Evolutionary conservation across 2,113 vertebrate genomes (phyloP), one percentile per base, ranked within the genome.

Genomic region (Heliornis fulica): DNA sequence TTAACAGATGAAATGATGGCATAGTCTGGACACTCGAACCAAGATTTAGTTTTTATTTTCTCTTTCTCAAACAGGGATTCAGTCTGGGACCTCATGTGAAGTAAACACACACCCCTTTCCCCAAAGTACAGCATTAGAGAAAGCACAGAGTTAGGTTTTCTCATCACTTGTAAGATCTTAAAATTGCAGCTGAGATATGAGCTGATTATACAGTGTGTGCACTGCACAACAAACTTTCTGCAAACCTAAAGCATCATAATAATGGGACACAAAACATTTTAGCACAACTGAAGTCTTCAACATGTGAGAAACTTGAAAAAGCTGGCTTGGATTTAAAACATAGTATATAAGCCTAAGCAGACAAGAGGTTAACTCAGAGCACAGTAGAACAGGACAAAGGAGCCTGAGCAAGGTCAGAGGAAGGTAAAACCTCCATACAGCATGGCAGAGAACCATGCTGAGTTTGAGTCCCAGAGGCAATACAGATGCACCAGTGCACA

Each of bases 401-500:
- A 97, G 83, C 68, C 56, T 34, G 83, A 89, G 76, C 95, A 97
- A 97, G 96, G 96, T 97, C 95, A 97, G 89, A 87, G 94, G 93
- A 97, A 96, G 95, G 93, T 96, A 96, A 97, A 96, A 94, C 91
- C 95, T 92, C 91, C 43, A 9, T 59, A 80, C 95, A 91, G 89
- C 21, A 2, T 15, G 10, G 89, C 34, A 50, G 76, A 74, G 91
- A 93, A 64, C 95, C 93, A 56, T 60, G 86, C 94, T 71, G 94
- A 76, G 34, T 92, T 92, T 86, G 86, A 94, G 72, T 97, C 96
- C 95, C 96, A 94, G 69, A 94, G 96, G 96, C 96, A 97, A 95
- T 95, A 86, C 95, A 93, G 95, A 97, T 97, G 96, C 96, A 96
- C 95, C 95, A 96, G 83, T 96, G 96, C 93, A 96, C 96, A 96